Evolutionary conservation across 2,888 invertebrate genomes (phyloP).

Genomic region (Cylloceria caligata): DNA sequence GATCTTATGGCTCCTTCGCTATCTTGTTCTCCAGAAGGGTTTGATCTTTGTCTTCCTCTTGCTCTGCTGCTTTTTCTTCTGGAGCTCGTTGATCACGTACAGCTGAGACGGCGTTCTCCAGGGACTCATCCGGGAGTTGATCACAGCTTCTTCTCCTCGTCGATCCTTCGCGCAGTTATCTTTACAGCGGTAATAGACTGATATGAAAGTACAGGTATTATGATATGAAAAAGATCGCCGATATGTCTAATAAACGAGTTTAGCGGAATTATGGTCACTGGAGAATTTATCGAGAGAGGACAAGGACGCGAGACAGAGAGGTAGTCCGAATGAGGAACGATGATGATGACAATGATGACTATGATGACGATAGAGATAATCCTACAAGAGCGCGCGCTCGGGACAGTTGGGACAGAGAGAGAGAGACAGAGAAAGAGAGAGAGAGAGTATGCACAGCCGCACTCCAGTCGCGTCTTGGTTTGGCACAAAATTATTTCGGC

Average conservation of each 20-base stretch:
- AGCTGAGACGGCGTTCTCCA: background rate
- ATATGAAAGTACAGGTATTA: slow-evolving; percentile 21
- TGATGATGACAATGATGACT: slow-evolving; percentile 30
- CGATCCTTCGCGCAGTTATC: slow-evolving; percentile 21
- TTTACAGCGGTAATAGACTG: slow-evolving; percentile 16
- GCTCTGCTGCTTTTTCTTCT: background rate
- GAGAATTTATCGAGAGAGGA: slow-evolving; percentile 9
- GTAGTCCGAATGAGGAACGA: slow-evolving; percentile 3
- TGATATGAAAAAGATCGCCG: slow-evolving; percentile 52
- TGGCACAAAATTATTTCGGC: slow-evolving; percentile 65
- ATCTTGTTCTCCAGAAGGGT: slow-evolving; percentile 1
- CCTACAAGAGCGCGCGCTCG: slow-evolving; percentile 47
- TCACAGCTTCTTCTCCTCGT: slow-evolving; percentile 18
- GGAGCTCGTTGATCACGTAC: background rate
- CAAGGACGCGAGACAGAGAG: slow-evolving; percentile 23
- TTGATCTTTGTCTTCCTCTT: background rate
- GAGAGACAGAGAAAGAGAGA: background rate
- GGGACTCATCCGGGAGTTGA: slow-evolving; percentile 8
- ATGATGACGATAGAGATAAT: slow-evolving; percentile 44
- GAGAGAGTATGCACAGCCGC: slow-evolving; percentile 24
- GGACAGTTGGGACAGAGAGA: background rate
- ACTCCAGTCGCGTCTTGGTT: slow-evolving; percentile 35
- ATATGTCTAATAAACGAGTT: slow-evolving; percentile 59
- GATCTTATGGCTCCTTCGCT: slow-evolving; percentile 33
- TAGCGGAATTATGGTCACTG: background rate